phyloP scores from a whole-genome alignment of 2,113 vertebrate species.

The Chlorodrepanis virens region DNA sequence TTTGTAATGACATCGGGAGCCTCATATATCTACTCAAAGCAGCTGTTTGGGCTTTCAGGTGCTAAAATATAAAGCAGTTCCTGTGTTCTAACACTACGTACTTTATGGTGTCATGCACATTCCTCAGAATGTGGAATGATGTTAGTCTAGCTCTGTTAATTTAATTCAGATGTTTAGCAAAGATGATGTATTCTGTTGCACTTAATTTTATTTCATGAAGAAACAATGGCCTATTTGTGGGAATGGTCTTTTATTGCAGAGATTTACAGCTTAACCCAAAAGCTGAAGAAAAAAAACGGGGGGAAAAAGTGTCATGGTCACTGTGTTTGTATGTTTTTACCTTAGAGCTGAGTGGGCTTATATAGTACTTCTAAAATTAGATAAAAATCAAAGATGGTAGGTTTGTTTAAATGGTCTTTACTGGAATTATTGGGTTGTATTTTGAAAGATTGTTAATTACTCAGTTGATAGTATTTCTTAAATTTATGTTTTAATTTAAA shows the following conservation, averaged over 20 bases:
- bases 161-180: background rate
- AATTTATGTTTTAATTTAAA: background rate
- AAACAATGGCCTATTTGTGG: background rate
- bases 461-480: background rate
- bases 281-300: rapidly evolving
- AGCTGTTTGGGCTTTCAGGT: background rate
- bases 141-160: background rate
- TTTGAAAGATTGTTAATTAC: background rate
- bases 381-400: background rate
- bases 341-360: background rate
- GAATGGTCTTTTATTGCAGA: background rate
- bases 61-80: background rate
- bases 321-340: background rate
- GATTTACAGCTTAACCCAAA: background rate
- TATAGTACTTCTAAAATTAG: background rate
- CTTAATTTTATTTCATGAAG: background rate
- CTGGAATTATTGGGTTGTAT: background rate
- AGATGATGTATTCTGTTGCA: background rate
- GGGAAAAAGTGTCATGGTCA: rapidly evolving
- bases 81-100: background rate
- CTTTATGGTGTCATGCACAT: background rate
- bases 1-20: background rate
- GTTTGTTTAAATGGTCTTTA: background rate
- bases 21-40: background rate
- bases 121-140: background rate